Evolutionary conservation across 1,140 invertebrate genomes (phyloP), one percentile per base, ranked within the genome.

Genomic region (Bursaphelenchus mucronatus): DNA sequence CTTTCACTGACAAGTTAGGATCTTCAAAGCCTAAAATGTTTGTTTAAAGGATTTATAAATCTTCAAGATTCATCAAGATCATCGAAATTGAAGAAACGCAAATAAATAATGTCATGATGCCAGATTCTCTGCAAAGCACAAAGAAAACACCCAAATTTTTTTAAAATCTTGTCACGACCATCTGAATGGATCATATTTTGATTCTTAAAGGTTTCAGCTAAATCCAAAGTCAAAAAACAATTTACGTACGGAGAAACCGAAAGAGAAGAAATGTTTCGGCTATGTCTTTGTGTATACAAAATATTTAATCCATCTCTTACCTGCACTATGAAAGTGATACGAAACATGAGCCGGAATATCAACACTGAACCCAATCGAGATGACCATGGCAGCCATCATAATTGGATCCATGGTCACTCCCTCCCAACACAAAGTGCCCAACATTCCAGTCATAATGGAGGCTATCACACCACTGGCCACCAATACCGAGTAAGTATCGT

Each of bases 321-420:
- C 49, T 46, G 71, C 51, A 66, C 61, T 55, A 56, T 75, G 65
- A 53, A 52, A 74, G 49, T 75, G 74, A 51, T 76, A 75, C 9
- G 64, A 52, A 39, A 78, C 59, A 59, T 75, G 74, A 30, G 74
- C 69, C 9, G 74, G 74, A 56, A 75, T 75, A 47, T 75, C 74
- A 3, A 78, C 62, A 19, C 61, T 66, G 55, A 75, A 83, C 8
- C 83, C 83, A 11, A 85, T 79, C 21, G 82, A 82, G 68, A 84
- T 84, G 44, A 84, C 81, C 45, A 84, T 70, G 43, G 83, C 80
- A 41, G 83, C 82, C 73, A 71, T 67, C 30, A 74, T 46, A 30
- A 84, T 77, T n/a, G 83, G 80, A 67, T 82, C 83, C n/a, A 85
- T 68, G 11, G 76, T 76, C 9, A 83, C 63, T 7, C 68, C 74